Evolutionary conservation across 2,113 vertebrate genomes (phyloP), one percentile per base, ranked within the genome.

Genomic region (Bubalus kerabau): DNA sequence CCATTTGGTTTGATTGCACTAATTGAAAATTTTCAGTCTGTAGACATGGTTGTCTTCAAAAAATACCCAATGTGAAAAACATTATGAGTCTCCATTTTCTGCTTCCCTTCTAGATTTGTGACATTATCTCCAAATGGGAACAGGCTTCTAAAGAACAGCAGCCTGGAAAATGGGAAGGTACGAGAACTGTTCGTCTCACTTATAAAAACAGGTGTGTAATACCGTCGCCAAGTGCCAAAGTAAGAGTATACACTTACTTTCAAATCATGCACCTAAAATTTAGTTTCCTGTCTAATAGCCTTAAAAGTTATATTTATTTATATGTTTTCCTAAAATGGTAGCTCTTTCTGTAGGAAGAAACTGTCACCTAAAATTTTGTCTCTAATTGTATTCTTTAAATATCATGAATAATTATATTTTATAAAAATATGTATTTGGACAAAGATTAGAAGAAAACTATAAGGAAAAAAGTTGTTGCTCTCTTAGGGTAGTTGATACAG

Each of bases 41-140:
- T 74, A 59, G 54, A 64, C 30, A 78, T 17, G 54, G 3, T 87
- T 96, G 85, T 36, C 14, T 97, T 96, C 80, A 91, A 46, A 59
- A 94, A 9, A 36, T 67, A 56, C 5, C 17, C 83, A 17, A 43
- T 93, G 97, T 95, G 36, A 80, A 92, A 91, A 74, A 59, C 59
- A 52, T 80, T 78, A 17, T 90, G 87, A 76, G 14, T 64, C 19
- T 96, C 56, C 81, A 56, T 83, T 97, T 89, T 80, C 43, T 54
- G 62, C 91, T 97, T 98, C 94, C 30, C 85, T 98, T 90, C 59
- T 98, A 99, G 99, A 99, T 99, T 95, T 99, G 99, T 98, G 99
- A 99, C 98, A 99, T 99, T 95, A 99, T 99, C 98, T 99, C 99
- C 94, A 99, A 99, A 98, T 99, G 99, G 99, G 99, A 99, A 96